These are phyloP conservation scores for Lucilia sericata DNA, from an alignment of 1,140 invertebrate species.

Conservation along the genomic window DNA sequence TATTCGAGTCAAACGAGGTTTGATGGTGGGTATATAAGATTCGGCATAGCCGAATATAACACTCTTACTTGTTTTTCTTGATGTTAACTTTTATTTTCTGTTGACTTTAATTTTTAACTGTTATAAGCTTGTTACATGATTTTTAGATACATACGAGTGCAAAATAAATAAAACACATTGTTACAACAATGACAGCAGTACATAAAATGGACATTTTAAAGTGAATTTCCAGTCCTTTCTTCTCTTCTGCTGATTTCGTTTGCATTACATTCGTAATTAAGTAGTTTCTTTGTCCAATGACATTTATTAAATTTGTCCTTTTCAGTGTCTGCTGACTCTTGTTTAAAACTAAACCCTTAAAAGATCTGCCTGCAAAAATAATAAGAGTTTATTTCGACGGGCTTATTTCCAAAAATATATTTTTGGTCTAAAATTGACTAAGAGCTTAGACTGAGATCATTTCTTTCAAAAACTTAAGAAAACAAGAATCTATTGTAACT, in stretches of 20 bases:
- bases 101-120: background rate
- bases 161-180: constrained; percentile 1
- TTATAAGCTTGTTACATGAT: background rate
- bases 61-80: too few species aligned
- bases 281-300: constrained; percentile 23
- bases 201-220: background rate
- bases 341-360: background rate
- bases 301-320: background rate
- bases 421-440: too few species aligned
- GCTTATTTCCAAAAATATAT: too few species aligned
- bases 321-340: background rate
- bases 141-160: background rate
- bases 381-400: too few species aligned
- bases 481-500: too few species aligned
- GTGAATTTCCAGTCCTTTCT: background rate
- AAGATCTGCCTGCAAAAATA: too few species aligned
- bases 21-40: too few species aligned
- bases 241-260: background rate
- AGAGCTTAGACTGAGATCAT: too few species aligned
- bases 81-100: background rate
- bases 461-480: too few species aligned
- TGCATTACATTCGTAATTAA: background rate
- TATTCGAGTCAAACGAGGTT: too few species aligned
- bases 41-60: too few species aligned
- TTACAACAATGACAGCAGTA: background rate